Evolutionary conservation across 1,140 invertebrate genomes (phyloP).

Genomic region (Triops cancriformis): DNA sequence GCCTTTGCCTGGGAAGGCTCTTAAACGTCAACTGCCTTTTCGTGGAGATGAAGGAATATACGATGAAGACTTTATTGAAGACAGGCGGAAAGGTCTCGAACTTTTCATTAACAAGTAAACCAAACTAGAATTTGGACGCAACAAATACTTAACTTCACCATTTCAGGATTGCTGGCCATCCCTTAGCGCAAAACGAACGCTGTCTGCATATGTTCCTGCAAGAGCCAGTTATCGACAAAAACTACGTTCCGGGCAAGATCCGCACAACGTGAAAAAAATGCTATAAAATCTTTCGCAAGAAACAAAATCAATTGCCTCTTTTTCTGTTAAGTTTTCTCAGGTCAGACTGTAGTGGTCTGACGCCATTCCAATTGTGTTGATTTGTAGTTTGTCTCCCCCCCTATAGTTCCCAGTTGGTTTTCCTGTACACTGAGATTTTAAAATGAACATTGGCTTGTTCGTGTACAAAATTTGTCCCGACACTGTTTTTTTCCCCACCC

Average conservation of each 20-base stretch:
- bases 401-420: background rate
- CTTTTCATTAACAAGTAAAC: conserved; percentile 94
- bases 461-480: background rate
- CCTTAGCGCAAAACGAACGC: conserved; percentile 97
- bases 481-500: no score
- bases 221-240: conserved; percentile 94
- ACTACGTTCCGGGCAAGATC: conserved; percentile 99
- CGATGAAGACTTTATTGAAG: conserved; percentile 99
- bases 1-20: conserved; percentile 91
- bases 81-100: conserved; percentile 94
- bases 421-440: background rate
- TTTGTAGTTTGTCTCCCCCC: background rate
- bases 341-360: background rate
- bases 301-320: background rate
- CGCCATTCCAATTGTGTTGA: background rate
- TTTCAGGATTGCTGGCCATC: conserved; percentile 93
- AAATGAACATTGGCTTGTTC: background rate
- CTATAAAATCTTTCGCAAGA: background rate
- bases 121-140: background rate
- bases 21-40: conserved; percentile 97
- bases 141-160: conserved; percentile 27
- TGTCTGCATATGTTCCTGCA: conserved; percentile 99
- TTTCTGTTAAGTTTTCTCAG: background rate
- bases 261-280: background rate
- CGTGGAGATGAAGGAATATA: conserved; percentile 97